phyloP scores from a whole-genome alignment of 2,797 vertebrate species.

The Taenioides sp. region DNA sequence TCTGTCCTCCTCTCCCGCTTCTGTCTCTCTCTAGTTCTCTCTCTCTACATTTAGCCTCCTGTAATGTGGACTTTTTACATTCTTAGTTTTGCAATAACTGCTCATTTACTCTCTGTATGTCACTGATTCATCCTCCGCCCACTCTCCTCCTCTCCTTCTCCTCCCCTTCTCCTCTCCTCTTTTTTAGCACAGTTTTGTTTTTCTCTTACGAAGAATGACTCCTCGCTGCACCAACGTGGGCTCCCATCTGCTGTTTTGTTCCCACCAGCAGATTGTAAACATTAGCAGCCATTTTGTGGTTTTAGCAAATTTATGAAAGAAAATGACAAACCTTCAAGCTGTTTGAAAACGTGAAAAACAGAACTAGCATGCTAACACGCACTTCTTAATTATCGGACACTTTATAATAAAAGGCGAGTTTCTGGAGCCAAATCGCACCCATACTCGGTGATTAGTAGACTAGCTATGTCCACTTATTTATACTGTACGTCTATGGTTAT shows the following conservation, averaged over 20 bases:
- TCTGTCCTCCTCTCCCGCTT: too few relatives aligned
- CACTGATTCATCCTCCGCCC: slow-evolving; percentile 61
- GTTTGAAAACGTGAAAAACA: not conserved
- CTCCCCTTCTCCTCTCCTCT: slow-evolving; percentile 44
- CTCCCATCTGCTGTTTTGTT: slow-evolving; percentile 50
- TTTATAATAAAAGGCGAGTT: too few relatives aligned
- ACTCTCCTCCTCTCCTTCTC: slow-evolving; percentile 54
- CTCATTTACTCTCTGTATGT: slow-evolving; percentile 8
- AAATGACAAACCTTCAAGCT: not conserved
- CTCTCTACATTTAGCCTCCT: too few relatives aligned
- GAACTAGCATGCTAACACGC: too few relatives aligned
- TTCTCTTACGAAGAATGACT: slow-evolving; percentile 37
- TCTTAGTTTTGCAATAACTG: not conserved
- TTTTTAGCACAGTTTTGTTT: slow-evolving; percentile 60
- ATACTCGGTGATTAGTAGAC: too few relatives aligned
- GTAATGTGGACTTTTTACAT: not conserved
- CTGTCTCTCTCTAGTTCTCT: too few relatives aligned
- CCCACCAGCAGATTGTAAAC: slow-evolving; percentile 9
- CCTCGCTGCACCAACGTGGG: slow-evolving; percentile 31
- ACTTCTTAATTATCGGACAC: too few relatives aligned
- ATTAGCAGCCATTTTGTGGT: slow-evolving; percentile 1
- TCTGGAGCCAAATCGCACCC: too few relatives aligned
- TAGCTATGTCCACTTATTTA: not conserved
- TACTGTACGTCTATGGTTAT: too few relatives aligned
- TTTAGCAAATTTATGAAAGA: not conserved